phyloP scores from a whole-genome alignment of 2,888 invertebrate genomes.

The Sphaerophoria taeniata region DNA sequence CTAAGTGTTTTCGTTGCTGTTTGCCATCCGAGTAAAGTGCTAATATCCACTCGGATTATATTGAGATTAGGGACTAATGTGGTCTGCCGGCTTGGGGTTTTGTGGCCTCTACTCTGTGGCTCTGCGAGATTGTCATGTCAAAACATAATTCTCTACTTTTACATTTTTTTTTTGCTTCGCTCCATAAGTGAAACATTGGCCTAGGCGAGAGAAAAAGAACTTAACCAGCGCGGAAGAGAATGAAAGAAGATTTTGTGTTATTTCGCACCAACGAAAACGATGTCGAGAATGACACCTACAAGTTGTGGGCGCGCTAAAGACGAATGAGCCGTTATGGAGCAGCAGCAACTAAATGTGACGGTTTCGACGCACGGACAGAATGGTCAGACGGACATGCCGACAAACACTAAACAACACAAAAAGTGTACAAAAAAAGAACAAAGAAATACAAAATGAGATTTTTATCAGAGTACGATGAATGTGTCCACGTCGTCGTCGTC shows the following conservation, averaged over 20 bases:
- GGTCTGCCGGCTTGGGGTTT: constrained; percentile 3
- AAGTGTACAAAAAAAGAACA: constrained; percentile 11
- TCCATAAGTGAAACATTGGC: neutral
- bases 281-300: constrained; percentile 57
- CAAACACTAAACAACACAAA: constrained; percentile 34
- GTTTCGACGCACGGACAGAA: neutral
- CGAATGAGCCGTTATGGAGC: constrained; percentile 37
- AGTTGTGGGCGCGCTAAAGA: constrained; percentile 56
- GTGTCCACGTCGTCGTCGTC: constrained; percentile 57
- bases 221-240: neutral
- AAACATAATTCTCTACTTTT: constrained; percentile 71
- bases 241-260: constrained; percentile 12
- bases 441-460: constrained; percentile 50
- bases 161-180: constrained; percentile 18
- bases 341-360: constrained; percentile 3
- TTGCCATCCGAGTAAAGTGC: constrained; percentile 67
- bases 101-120: constrained; percentile 44
- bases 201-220: neutral
- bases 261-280: constrained; percentile 25
- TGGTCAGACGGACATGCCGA: constrained; percentile 21
- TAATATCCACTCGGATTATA: constrained; percentile 72
- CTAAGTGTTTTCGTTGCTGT: constrained; percentile 63
- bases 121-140: constrained; percentile 56
- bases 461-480: constrained; percentile 66
- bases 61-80: constrained; percentile 71